These are phyloP conservation scores for Labeo calbasu DNA, from an alignment of 2,797 vertebrate genomes.

Conservation along the genomic window DNA sequence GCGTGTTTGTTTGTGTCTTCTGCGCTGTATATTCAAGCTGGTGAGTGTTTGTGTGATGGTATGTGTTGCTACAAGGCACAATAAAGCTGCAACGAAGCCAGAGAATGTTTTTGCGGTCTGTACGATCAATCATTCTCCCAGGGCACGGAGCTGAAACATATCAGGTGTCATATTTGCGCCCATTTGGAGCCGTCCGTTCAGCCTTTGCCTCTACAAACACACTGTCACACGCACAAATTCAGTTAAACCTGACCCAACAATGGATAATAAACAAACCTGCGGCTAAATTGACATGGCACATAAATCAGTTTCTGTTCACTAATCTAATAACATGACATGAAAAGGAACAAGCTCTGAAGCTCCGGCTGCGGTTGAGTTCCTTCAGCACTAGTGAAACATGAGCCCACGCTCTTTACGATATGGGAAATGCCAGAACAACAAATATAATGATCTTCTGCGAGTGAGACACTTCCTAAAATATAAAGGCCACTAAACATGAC, in stretches of 20 bases:
- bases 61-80: conserved; percentile 44
- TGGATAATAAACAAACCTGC: conserved; percentile 58
- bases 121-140: conserved; percentile 53
- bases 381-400: not conserved
- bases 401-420: not conserved
- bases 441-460: not conserved
- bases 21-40: not conserved
- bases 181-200: conserved; percentile 58
- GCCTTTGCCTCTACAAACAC: conserved; percentile 6
- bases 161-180: conserved; percentile 45
- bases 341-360: conserved; percentile 25
- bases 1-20: not conserved
- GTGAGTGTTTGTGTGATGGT: not conserved
- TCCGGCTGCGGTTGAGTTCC: not conserved
- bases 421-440: not conserved
- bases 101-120: conserved; percentile 50
- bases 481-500: not conserved
- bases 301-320: conserved; percentile 50
- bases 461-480: not conserved
- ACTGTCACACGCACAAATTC: conserved; percentile 36
- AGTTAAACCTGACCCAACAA: conserved; percentile 47
- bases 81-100: conserved; percentile 51
- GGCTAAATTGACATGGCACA: conserved; percentile 37
- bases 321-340: conserved; percentile 49
- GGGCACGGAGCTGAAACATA: conserved; percentile 41